These are phyloP conservation scores for Drosophila erecta DNA, from an alignment of 1,140 invertebrate genomes.

Conservation along the genomic window DNA sequence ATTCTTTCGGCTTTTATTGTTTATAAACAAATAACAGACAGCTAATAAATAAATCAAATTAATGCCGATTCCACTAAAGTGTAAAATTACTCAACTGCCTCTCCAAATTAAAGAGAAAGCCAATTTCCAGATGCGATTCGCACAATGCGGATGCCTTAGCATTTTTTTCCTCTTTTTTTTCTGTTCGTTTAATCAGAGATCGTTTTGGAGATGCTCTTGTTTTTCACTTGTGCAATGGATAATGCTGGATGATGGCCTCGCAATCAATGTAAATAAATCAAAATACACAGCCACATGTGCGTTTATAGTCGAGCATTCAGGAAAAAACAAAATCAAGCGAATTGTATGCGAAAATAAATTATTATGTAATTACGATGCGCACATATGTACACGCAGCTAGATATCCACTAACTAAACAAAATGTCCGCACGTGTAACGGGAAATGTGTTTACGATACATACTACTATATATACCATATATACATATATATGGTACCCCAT, in stretches of 20 bases:
- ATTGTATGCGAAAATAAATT: slow-evolving; percentile 77
- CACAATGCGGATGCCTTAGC: neutral
- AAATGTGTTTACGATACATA: slow-evolving; percentile 68
- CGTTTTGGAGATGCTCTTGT: neutral
- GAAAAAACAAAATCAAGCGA: slow-evolving; percentile 32
- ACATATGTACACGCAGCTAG: slow-evolving; percentile 5
- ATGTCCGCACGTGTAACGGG: slow-evolving; percentile 72
- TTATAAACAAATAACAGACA: slow-evolving; percentile 80
- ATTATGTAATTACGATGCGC: slow-evolving; percentile 70
- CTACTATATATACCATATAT: too few relatives aligned
- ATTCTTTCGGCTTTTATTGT: slow-evolving; percentile 76
- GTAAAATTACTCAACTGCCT: neutral
- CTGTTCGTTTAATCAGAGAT: neutral
- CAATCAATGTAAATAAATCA: slow-evolving; percentile 48
- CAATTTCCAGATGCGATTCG: slow-evolving; percentile 1
- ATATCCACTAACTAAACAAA: slow-evolving; percentile 59
- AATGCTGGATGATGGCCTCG: slow-evolving; percentile 29
- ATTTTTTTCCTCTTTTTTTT: too few relatives aligned
- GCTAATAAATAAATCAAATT: slow-evolving; percentile 83
- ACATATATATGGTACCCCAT: neutral
- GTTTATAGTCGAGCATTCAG: neutral
- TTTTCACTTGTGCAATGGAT: slow-evolving; percentile 17
- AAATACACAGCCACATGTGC: slow-evolving; percentile 13
- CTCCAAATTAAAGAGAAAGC: neutral
- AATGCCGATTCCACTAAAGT: slow-evolving; percentile 45